Conservation (phyloP, 2,113 vertebrate species). For the Chaetodon auriga region DNA sequence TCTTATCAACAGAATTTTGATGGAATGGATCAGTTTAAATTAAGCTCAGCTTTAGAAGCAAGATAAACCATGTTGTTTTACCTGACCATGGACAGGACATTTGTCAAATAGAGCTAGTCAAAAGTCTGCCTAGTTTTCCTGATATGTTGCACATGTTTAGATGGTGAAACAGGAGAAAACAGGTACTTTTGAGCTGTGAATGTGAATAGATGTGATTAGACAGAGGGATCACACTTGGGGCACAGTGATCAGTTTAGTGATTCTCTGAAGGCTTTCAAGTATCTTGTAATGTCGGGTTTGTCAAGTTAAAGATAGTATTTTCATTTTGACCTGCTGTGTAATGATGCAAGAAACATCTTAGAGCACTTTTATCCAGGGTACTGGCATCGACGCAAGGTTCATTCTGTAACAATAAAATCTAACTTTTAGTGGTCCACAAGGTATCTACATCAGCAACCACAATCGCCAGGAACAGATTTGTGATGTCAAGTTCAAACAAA, state of each 20-base stretch:
- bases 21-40: not conserved
- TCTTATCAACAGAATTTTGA: not conserved
- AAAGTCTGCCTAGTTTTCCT: not conserved
- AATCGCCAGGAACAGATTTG: not conserved
- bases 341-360: not conserved
- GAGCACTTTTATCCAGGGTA: not conserved
- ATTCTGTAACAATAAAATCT: not conserved
- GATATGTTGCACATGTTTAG: not conserved
- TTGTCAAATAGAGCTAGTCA: not conserved
- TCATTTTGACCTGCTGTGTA: slow-evolving; percentile 10
- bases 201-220: slow-evolving; percentile 25
- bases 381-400: not conserved
- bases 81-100: not conserved
- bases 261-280: slow-evolving; percentile 31
- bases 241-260: slow-evolving; percentile 8
- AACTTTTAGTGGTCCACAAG: not conserved
- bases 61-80: not conserved
- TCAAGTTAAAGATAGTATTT: not conserved
- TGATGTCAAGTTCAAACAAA: not conserved
- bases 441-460: not conserved
- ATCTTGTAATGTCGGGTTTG: slow-evolving; percentile 21
- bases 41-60: not conserved
- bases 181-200: not conserved
- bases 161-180: not conserved
- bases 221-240: not conserved